phyloP scores from a whole-genome alignment of 2,888 invertebrate genomes.

The Orthosia gracilis region DNA sequence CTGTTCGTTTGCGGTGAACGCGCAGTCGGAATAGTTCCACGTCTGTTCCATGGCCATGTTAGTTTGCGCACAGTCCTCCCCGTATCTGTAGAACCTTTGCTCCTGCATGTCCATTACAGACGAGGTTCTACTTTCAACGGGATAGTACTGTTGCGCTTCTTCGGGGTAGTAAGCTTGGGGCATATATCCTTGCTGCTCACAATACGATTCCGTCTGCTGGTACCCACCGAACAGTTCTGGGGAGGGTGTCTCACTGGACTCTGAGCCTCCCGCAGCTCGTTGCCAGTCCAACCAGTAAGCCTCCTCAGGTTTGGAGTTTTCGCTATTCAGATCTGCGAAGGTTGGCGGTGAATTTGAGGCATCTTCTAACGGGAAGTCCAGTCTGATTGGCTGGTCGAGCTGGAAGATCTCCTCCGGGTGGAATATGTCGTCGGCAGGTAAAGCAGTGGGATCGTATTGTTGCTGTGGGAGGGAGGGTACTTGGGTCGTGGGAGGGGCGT shows the following conservation, averaged over 20 bases:
- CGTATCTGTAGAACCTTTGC: slow-evolving; percentile 84
- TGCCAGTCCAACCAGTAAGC: slow-evolving; percentile 92
- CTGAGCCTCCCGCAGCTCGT: slow-evolving; percentile 85
- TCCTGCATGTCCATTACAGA: slow-evolving; percentile 82
- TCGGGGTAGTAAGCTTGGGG: slow-evolving; percentile 86
- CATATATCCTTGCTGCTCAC: slow-evolving; percentile 83
- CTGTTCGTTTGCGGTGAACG: slow-evolving; percentile 80
- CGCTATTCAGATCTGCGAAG: slow-evolving; percentile 93
- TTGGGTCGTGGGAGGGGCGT: slow-evolving; percentile 77
- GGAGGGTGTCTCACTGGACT: slow-evolving; percentile 91
- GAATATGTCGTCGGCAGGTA: slow-evolving; percentile 93
- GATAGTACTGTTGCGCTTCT: slow-evolving; percentile 86
- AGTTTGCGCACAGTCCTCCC: slow-evolving; percentile 81
- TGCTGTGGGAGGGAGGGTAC: slow-evolving; percentile 81
- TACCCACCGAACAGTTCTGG: slow-evolving; percentile 89
- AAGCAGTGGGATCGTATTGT: slow-evolving; percentile 91
- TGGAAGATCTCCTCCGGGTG: slow-evolving; percentile 95
- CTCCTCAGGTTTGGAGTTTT: slow-evolving; percentile 92
- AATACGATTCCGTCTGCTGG: slow-evolving; percentile 84
- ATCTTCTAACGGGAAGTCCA: slow-evolving; percentile 91
- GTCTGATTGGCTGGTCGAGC: slow-evolving; percentile 93
- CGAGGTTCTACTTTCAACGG: slow-evolving; percentile 82
- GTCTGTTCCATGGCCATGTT: slow-evolving; percentile 78
- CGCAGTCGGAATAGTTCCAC: slow-evolving; percentile 86
- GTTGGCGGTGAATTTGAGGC: slow-evolving; percentile 93